Evolutionary conservation across 2,888 invertebrate genomes (phyloP).

Genomic region (Synanthedon myopaeformis): DNA sequence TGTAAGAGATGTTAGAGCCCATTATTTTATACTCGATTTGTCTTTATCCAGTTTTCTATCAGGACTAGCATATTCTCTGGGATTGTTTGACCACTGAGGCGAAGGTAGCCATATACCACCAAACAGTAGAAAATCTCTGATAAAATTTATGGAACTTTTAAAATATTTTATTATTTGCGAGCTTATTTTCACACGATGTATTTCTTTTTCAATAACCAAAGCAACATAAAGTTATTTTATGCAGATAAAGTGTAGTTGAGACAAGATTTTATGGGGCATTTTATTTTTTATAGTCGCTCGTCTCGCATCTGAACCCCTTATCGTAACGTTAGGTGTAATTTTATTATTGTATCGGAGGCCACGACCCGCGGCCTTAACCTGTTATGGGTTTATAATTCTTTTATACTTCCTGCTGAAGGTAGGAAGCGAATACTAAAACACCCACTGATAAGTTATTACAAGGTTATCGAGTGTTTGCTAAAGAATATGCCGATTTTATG

Average conservation of each 20-base stretch:
- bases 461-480: no score
- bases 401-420: constrained; percentile 33
- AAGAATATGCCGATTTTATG: no score
- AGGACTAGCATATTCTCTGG: no score
- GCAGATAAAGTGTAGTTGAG: constrained; percentile 12
- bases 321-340: constrained; percentile 16
- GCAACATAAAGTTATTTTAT: constrained; percentile 3
- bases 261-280: constrained; percentile 32
- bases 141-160: not conserved
- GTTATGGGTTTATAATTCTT: constrained; percentile 32
- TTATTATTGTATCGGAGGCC: constrained; percentile 28
- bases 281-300: constrained; percentile 32
- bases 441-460: not conserved
- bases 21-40: no score
- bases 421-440: constrained; percentile 2
- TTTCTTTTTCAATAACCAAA: not conserved
- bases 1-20: no score
- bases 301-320: constrained; percentile 20
- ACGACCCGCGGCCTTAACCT: constrained; percentile 22
- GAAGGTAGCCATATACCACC: not conserved
- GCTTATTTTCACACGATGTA: not conserved
- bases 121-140: not conserved
- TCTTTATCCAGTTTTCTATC: no score
- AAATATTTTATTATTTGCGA: not conserved
- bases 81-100: not conserved